Evolutionary conservation across 2,888 invertebrate genomes (phyloP), one percentile per base, ranked within the genome.

Genomic region (Amblyteles armatorius): DNA sequence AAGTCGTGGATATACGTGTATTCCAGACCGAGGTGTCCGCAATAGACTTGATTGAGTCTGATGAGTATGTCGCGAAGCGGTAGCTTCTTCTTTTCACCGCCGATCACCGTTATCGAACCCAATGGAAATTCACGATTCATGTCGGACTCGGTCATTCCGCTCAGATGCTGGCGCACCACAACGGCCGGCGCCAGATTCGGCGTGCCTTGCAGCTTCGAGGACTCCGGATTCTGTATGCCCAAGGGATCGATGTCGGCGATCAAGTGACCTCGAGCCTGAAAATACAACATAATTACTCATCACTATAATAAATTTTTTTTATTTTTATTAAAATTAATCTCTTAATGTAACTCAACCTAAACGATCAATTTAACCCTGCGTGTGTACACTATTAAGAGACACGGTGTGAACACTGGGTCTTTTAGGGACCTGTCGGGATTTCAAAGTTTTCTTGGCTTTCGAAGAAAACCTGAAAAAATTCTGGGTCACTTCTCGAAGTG

Each of bases 191-290:
- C 88, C 13, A 91, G 79, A 55, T 89, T 88, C 0, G 90, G 52
- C 0, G 92, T 90, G 1, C 88, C 90, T 52, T 89, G 90, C 5
- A 92, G 78, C 36, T 90, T 90, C 0, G 83, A 52, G 0, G 92
- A 91, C 3, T 92, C 91, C 0, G 92, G 87, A 86, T 92, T 92
- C 73, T 92, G 92, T 48, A 98, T 96, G 88, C 95, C 96, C 87
- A 98, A 94, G 4, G 98, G 98, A 94, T 98, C 98, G 88, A 97
- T 95, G 92, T 97, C 96, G 65, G 98, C 97, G 89, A 97, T 95
- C 91, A 97, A 96, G 94, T 98, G 98, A 82, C 98, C 98, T 88
- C 98, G 96, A 87, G 96, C 95, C 97, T 98, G 96, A 26, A 63
- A 16, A 69, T 9, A 40, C 11, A 7, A 76, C 26, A 84, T 22